These are phyloP conservation scores for Bungarus multicinctus DNA, from an alignment of 2,113 vertebrate species.

Conservation along the genomic window DNA sequence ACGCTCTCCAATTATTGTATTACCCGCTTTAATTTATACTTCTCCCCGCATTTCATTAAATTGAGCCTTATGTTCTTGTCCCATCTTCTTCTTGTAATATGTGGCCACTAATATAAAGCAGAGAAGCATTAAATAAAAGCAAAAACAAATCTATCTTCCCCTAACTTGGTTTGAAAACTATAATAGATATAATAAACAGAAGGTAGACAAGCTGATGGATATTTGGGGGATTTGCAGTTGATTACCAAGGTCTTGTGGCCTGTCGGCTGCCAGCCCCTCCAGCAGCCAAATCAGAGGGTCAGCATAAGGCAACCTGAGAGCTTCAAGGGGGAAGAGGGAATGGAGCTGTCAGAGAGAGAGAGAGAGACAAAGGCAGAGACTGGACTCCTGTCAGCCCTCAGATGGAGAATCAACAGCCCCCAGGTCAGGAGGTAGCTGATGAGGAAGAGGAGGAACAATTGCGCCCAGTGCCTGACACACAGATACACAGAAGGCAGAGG, in stretches of 20 bases:
- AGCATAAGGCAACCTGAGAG: too few species aligned
- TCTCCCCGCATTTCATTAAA: neutral
- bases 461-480: accelerated
- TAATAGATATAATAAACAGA: neutral
- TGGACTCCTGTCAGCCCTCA: too few species aligned
- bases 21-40: neutral
- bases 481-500: too few species aligned
- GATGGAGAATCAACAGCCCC: too few species aligned
- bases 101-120: neutral
- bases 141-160: neutral
- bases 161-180: neutral
- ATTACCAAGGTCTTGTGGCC: neutral
- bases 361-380: too few species aligned
- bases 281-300: too few species aligned
- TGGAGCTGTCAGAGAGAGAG: too few species aligned
- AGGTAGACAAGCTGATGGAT: neutral
- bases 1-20: neutral
- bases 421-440: too few species aligned
- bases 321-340: too few species aligned
- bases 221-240: neutral
- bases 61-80: neutral
- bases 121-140: neutral
- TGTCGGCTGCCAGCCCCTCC: too few species aligned
- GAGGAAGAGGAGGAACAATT: too few species aligned
- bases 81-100: neutral